These are phyloP conservation scores for Cranoglanis bouderius DNA, from an alignment of 2,113 vertebrate genomes.

Conservation along the genomic window DNA sequence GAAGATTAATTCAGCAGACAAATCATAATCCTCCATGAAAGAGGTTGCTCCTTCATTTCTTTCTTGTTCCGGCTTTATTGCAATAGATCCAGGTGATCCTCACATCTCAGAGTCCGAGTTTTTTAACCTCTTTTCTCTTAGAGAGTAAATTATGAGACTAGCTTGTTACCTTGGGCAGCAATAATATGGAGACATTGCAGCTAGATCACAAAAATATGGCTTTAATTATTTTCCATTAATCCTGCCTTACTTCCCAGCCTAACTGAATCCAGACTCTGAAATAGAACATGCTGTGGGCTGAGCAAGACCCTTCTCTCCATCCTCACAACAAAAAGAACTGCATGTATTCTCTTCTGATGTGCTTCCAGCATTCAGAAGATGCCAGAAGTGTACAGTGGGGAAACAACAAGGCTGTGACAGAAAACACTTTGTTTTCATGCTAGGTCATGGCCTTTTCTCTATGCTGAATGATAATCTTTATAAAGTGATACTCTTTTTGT, in stretches of 20 bases:
- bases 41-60: not conserved
- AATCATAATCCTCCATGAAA: not conserved
- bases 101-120: not conserved
- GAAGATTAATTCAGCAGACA: not conserved
- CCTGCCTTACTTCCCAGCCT: constrained; percentile 39
- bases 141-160: constrained; percentile 39
- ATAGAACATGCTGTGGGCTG: constrained; percentile 36
- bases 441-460: not conserved
- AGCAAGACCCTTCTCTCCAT: constrained; percentile 13
- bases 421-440: constrained; percentile 16
- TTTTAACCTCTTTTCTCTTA: constrained; percentile 16
- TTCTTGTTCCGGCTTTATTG: constrained; percentile 2
- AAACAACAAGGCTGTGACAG: constrained; percentile 14
- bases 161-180: constrained; percentile 41
- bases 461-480: not conserved
- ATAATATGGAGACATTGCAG: constrained; percentile 31
- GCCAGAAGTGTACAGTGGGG: constrained; percentile 17
- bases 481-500: not conserved
- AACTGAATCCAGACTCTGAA: constrained; percentile 51
- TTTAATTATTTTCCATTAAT: constrained; percentile 57
- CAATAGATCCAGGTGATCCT: constrained; percentile 26
- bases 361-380: constrained; percentile 32
- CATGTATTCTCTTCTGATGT: constrained; percentile 32
- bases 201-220: constrained; percentile 48
- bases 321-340: constrained; percentile 30